phyloP scores from a whole-genome alignment of 2,797 vertebrate genomes.

The Babyrousa celebensis region DNA sequence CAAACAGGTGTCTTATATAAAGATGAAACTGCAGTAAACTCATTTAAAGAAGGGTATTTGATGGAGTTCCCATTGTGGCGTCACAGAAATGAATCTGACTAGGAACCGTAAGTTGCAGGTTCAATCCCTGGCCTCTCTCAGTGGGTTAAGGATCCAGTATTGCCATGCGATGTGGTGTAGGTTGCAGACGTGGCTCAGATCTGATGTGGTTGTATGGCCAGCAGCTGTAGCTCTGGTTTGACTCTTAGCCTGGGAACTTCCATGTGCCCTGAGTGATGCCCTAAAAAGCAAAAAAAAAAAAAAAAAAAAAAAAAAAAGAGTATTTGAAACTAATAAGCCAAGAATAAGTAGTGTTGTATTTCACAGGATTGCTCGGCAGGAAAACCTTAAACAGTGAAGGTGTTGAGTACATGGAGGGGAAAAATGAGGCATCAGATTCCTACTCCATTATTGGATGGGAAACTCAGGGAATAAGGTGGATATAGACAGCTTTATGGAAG shows the following conservation, averaged over 20 bases:
- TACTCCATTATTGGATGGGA: background rate
- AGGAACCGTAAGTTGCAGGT: no score
- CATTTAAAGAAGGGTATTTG: background rate
- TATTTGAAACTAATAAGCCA: background rate
- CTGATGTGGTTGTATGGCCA: no score
- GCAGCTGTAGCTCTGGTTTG: no score
- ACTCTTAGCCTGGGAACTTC: no score
- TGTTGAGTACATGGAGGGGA: background rate
- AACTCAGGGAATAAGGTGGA: no score
- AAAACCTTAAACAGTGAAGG: background rate
- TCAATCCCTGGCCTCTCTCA: no score
- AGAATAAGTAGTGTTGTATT: background rate
- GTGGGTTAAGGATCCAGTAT: no score
- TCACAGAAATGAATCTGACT: no score
- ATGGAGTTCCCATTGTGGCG: background rate
- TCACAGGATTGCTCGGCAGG: background rate
- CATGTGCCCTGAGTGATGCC: no score
- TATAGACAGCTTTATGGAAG: background rate
- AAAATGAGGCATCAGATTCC: background rate
- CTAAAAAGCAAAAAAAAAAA: no score
- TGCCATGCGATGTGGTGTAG: no score
- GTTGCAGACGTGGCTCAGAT: no score
- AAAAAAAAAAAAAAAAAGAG: background rate
- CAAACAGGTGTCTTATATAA: background rate
- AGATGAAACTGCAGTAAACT: background rate